Conservation (phyloP, 1,140 invertebrate species). For the Dendroctonus valens region DNA sequence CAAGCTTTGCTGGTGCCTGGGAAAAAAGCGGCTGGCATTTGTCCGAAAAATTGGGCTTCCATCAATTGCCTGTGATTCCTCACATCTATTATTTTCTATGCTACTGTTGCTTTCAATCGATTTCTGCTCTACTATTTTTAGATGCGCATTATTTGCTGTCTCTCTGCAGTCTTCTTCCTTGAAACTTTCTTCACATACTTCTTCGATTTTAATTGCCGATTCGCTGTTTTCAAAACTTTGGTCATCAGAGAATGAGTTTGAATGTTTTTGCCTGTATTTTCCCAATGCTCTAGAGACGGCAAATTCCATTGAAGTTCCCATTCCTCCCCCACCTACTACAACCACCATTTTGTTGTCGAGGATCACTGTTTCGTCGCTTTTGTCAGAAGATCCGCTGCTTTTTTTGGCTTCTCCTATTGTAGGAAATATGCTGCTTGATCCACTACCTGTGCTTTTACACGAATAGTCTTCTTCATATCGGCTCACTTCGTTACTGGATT, state of each 20-base stretch:
- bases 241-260: slow-evolving; percentile 66
- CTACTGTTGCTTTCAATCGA: slow-evolving; percentile 51
- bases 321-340: slow-evolving; percentile 40
- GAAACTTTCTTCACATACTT: slow-evolving; percentile 46
- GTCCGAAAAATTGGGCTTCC: slow-evolving; percentile 63
- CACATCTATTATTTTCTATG: slow-evolving; percentile 42
- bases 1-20: slow-evolving; percentile 73
- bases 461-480: slow-evolving; percentile 61
- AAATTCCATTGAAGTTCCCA: slow-evolving; percentile 74
- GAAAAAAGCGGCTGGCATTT: slow-evolving; percentile 59
- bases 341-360: slow-evolving; percentile 50
- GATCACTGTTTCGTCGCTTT: slow-evolving; percentile 52
- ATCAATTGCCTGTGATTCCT: slow-evolving; percentile 49
- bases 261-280: slow-evolving; percentile 76
- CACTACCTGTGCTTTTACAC: slow-evolving; percentile 60
- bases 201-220: slow-evolving; percentile 53
- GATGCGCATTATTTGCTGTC: slow-evolving; percentile 46
- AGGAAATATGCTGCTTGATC: slow-evolving; percentile 64
- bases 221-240: slow-evolving; percentile 57
- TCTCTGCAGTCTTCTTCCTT: slow-evolving; percentile 42
- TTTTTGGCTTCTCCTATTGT: slow-evolving; percentile 72
- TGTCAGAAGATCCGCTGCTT: slow-evolving; percentile 56
- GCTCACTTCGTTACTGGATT: slow-evolving; percentile 48
- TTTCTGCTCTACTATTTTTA: slow-evolving; percentile 47
- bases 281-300: slow-evolving; percentile 78